Evolutionary conservation across 1,140 invertebrate genomes (phyloP).

Genomic region (Daktulosphaira vitifoliae): DNA sequence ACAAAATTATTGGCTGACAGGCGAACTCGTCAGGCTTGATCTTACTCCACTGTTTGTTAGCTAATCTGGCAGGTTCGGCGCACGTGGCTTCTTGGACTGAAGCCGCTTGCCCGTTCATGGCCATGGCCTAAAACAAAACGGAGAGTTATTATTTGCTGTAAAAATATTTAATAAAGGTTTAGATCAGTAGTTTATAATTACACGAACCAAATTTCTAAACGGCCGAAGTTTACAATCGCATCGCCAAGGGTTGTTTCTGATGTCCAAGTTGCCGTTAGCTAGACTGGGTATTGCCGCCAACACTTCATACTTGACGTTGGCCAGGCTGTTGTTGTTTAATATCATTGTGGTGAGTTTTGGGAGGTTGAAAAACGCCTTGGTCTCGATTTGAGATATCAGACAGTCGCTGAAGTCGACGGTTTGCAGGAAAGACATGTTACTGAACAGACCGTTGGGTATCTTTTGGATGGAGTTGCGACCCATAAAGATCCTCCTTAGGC

Average conservation of each 20-base stretch:
- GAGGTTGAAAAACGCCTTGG: conserved; percentile 61
- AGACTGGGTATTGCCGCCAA: conserved; percentile 52
- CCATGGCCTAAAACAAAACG: conserved; percentile 45
- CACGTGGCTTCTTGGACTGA: conserved; percentile 62
- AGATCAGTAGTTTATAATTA: too few species aligned
- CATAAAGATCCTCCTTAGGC: conserved; percentile 59
- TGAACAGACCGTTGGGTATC: conserved; percentile 64
- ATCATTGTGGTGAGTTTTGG: conserved; percentile 56
- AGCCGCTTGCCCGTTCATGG: conserved; percentile 59
- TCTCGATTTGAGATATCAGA: conserved; percentile 55
- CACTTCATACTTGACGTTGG: conserved; percentile 44
- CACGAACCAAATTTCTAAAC: conserved; percentile 59
- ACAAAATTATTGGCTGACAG: conserved; percentile 64
- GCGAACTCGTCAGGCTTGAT: conserved; percentile 66
- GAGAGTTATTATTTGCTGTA: too few species aligned
- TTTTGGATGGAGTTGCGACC: conserved; percentile 63
- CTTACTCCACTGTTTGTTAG: conserved; percentile 60
- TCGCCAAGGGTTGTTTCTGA: conserved; percentile 76
- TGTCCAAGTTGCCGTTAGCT: conserved; percentile 51
- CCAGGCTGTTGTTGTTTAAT: conserved; percentile 63
- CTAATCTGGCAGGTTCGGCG: conserved; percentile 54
- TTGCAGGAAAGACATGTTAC: conserved; percentile 61
- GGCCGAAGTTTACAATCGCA: conserved; percentile 75
- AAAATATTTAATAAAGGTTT: too few species aligned
- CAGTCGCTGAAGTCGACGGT: conserved; percentile 69